Evolutionary conservation across 2,113 vertebrate species (phyloP).

Genomic region (Pseudonaja textilis): DNA sequence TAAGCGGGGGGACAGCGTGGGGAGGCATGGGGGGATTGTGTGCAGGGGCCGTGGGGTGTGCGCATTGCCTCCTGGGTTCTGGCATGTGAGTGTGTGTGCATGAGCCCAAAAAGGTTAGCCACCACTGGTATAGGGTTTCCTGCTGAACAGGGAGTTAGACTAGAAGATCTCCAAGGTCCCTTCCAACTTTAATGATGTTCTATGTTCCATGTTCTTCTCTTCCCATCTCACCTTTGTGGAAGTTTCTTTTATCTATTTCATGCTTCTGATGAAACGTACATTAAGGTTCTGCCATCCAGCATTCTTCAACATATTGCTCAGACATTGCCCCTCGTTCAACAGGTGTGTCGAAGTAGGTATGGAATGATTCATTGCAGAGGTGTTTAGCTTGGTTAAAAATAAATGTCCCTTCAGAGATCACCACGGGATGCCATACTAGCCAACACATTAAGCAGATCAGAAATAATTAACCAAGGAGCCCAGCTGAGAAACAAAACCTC

Average conservation of each 20-base stretch:
- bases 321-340: not conserved
- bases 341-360: not conserved
- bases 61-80: too few species aligned
- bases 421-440: constrained; percentile 50
- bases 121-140: too few species aligned
- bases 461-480: constrained; percentile 66
- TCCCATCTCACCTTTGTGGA: not conserved
- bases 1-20: too few species aligned
- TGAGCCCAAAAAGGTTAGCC: too few species aligned
- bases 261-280: not conserved
- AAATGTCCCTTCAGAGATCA: constrained; percentile 24
- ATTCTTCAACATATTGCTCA: not conserved
- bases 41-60: too few species aligned
- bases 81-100: too few species aligned
- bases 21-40: too few species aligned
- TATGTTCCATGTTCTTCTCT: not conserved
- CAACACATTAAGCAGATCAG: constrained; percentile 55
- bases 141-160: too few species aligned
- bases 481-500: constrained; percentile 57
- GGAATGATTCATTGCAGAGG: constrained; percentile 36
- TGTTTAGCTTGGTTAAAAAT: constrained; percentile 50
- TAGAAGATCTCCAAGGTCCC: not conserved
- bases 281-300: not conserved
- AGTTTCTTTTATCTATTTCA: not conserved
- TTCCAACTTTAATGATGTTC: not conserved